Conservation (phyloP, 2,797 vertebrate genomes). For the Squalus acanthias region DNA sequence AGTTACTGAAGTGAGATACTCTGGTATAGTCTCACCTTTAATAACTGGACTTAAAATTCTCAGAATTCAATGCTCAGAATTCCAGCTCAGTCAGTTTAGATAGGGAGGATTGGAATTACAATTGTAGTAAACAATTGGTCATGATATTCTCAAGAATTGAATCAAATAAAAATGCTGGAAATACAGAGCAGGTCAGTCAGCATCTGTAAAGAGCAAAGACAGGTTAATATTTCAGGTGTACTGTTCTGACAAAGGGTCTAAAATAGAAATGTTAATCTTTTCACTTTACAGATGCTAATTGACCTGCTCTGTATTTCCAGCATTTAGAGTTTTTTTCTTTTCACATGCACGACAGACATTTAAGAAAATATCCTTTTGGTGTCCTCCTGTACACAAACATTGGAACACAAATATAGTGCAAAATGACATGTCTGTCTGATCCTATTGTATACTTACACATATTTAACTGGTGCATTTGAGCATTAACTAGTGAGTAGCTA, state of each 20-base stretch:
- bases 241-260: not conserved
- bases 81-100: not conserved
- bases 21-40: not conserved
- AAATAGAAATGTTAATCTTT: not conserved
- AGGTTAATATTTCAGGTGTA: not conserved
- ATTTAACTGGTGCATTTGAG: not conserved
- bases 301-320: not conserved
- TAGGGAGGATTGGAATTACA: not conserved
- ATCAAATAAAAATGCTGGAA: not conserved
- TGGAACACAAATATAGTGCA: constrained; percentile 1
- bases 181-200: not conserved
- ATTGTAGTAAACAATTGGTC: not conserved
- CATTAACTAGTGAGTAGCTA: not conserved
- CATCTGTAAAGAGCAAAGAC: not conserved
- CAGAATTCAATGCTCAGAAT: constrained; percentile 16
- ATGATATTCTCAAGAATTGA: not conserved
- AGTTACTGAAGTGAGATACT: not conserved
- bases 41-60: not conserved
- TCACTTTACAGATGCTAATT: not conserved
- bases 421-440: not conserved
- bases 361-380: not conserved
- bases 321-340: not conserved
- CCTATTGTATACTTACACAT: not conserved
- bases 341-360: not conserved
- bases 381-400: not conserved